These are phyloP conservation scores for Diarsia brunnea DNA, from an alignment of 2,888 invertebrate species.

Conservation along the genomic window DNA sequence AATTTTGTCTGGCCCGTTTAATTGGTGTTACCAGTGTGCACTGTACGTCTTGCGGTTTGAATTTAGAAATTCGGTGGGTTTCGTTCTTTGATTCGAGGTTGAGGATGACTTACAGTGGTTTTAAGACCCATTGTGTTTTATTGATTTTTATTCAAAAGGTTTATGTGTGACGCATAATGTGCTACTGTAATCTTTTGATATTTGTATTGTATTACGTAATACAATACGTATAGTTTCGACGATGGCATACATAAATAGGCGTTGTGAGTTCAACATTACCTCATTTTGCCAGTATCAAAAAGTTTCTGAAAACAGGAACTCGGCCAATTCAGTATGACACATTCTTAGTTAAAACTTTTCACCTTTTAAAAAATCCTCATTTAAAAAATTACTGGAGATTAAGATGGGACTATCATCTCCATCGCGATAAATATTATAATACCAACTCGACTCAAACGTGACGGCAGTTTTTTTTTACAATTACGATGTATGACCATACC, in stretches of 20 bases:
- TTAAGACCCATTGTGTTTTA: constrained; percentile 29
- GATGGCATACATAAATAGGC: neutral
- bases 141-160: neutral
- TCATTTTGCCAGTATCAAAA: neutral
- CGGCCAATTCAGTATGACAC: neutral
- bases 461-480: too few relatives aligned
- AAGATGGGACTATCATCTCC: too few relatives aligned
- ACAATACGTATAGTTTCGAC: neutral
- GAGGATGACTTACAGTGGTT: constrained; percentile 10
- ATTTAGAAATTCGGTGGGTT: constrained; percentile 32
- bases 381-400: too few relatives aligned
- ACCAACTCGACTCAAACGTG: too few relatives aligned
- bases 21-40: constrained; percentile 78
- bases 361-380: too few relatives aligned
- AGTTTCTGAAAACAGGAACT: neutral
- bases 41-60: constrained; percentile 70
- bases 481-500: too few relatives aligned
- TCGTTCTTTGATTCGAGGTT: constrained; percentile 20
- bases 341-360: neutral
- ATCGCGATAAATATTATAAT: too few relatives aligned
- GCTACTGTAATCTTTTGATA: neutral
- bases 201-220: constrained; percentile 6
- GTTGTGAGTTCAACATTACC: neutral
- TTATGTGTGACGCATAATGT: constrained; percentile 10
- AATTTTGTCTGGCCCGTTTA: constrained; percentile 84